These are phyloP conservation scores for Lates japonicus DNA, from an alignment of 2,797 vertebrate genomes.

Conservation along the genomic window DNA sequence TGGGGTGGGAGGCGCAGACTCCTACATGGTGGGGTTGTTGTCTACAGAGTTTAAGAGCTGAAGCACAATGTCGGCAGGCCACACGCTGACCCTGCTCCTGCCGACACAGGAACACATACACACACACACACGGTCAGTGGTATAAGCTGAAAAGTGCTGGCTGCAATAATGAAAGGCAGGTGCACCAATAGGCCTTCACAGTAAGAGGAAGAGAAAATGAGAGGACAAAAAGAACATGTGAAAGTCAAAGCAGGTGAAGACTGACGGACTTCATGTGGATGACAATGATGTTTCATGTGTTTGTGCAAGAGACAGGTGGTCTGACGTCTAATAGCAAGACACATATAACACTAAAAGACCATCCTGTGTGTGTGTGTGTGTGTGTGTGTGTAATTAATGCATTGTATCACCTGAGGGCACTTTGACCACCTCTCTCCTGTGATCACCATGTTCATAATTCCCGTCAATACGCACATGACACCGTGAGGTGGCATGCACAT, in stretches of 20 bases:
- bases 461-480: constrained; percentile 49
- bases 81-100: constrained; percentile 67
- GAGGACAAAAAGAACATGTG: constrained; percentile 78
- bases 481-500: constrained; percentile 87
- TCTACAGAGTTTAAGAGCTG: constrained; percentile 55
- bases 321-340: constrained; percentile 6
- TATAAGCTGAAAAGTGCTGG: constrained; percentile 82
- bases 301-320: constrained; percentile 27
- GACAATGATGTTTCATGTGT: constrained; percentile 21
- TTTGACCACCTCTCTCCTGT: constrained; percentile 25
- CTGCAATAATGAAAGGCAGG: constrained; percentile 76
- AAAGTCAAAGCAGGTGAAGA: constrained; percentile 77
- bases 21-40: constrained; percentile 61
- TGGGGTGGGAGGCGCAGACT: constrained; percentile 57
- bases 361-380: not conserved
- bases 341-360: not conserved
- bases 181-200: constrained; percentile 50
- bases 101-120: constrained; percentile 35
- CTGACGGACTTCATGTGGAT: constrained; percentile 22
- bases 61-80: constrained; percentile 59
- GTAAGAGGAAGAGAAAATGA: constrained; percentile 72
- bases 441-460: constrained; percentile 49
- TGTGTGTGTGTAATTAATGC: constrained; percentile 44
- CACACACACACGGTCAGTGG: constrained; percentile 57
- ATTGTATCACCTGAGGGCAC: constrained; percentile 37